Base-by-base conservation (phyloP, 92 coral and sea anemone species). In the Chrysogorgia sp. region DNA sequence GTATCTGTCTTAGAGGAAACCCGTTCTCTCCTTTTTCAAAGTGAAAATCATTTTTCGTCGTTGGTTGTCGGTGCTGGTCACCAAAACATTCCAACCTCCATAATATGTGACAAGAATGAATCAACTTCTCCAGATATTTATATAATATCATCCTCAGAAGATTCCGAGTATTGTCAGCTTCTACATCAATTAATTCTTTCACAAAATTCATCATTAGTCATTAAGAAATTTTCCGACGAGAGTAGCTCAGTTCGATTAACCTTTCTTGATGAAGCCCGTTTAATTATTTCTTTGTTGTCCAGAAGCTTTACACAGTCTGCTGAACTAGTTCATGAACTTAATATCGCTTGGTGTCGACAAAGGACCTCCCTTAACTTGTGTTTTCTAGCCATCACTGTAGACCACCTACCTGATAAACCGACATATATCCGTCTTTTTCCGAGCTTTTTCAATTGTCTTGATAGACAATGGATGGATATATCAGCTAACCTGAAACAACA, bases 261-360 rank as follows among this genome's bases (percentile, higher is more conserved):
- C 40, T 76, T 82, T 22, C 58, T 93, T 20, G 97, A 93, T 37
- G 85, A 40, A 32, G 97, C 97, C 22, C 84, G 84, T 32, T 83
- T 93, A 7, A 87, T 93, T 74, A 86, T 91, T 14, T 72, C 84
- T 26, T 70, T 93, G 40, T 34, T 93, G 32, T 90, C 97, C 6
- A 82, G 88, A 2, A 90, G 91, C 64, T 93, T 81, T 70, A 8
- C 86, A 58, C 64, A 69, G 34, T 84, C 91, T 0, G 81, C 68
- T 15, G 96, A 93, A 68, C 86, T 93, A 29, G 90, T 93, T 21
- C 91, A 93, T 56, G 97, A 93, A 69, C 80, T 93, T 10, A 93
- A 93, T 81, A 91, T 93, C 61, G 96, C 96, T 9, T 84, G 92
- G 76, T 84, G 77, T 63, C 79, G 97, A n/a, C 89, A 93, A 71